Base-by-base conservation (phyloP, 2,888 invertebrate genomes). In the Hyposoter dolosus region DNA sequence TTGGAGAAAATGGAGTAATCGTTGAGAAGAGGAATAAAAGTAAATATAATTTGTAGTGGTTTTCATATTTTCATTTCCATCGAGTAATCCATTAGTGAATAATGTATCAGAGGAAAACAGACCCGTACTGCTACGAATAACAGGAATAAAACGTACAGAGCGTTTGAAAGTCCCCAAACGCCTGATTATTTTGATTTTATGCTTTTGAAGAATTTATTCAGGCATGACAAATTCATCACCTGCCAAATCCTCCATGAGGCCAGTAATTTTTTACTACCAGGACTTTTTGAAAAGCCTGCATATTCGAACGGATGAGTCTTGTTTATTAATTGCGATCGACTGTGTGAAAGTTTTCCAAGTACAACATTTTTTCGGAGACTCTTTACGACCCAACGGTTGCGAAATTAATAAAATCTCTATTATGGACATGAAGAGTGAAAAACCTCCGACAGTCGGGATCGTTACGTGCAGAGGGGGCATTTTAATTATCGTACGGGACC, bases 401-500 rank as follows among this genome's bases (percentile, higher is more conserved):
- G 15, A 53, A 45, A 71, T 60, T 47, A 50, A 19, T 40, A 32
- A 32, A 71, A 71, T 45, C 32, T 35, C 28, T 5, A n/a, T 65
- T 47, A 81, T 53, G 63, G 63, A 75, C 28, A 40, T 10, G 40
- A 45, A 75, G 69, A 53, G 35, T 71, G 79, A 69, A 63, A 71
- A 80, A 80, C 45, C 69, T 60, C 71, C 23, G 60, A 71, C 79
- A 47, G 74, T 75, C 68, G 77, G 53, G 74, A 66, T 43, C 75
- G 50, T 68, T 35, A 60, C 23, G 66, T 53, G 81, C 79, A 60
- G 56, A 79, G 80, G 63, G 80, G 82, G 86, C 75, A 88, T 90
- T 91, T 91, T 90, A 91, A 91, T 91, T 91, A 91, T 90, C 90
- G 89, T 80, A 80, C 82, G 84, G 86, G 84, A 83, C 80, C 35